Evolutionary conservation across 1,140 invertebrate species (phyloP).

Genomic region (Vollenhovia emeryi): DNA sequence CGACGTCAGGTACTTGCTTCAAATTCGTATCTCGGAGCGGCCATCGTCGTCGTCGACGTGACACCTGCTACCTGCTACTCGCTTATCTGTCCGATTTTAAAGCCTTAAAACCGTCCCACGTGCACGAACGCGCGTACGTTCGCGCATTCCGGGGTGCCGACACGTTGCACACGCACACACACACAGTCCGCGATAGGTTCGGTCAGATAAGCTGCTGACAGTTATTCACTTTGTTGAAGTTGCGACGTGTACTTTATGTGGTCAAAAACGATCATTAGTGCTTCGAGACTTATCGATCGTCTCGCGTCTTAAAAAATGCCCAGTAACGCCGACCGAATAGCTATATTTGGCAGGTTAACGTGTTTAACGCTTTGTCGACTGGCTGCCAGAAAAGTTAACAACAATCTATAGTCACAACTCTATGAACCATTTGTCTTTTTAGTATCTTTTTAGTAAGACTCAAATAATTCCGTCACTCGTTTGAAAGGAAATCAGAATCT

Average conservation of each 20-base stretch:
- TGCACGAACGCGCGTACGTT: conserved; percentile 26
- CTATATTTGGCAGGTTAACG: not conserved
- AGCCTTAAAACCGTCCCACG: conserved; percentile 66
- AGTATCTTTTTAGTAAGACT: not conserved
- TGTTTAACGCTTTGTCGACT: not conserved
- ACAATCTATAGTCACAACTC: not conserved
- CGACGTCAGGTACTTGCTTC: conserved; percentile 69
- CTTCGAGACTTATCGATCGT: conserved; percentile 23
- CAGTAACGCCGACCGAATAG: not conserved
- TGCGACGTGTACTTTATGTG: conserved; percentile 42
- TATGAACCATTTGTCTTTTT: not conserved
- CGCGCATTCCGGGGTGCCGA: not conserved
- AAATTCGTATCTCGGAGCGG: conserved; percentile 70
- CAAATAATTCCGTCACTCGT: not conserved
- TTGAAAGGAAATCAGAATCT: not conserved
- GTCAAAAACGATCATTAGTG: conserved; percentile 24
- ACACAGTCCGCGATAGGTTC: conserved; percentile 37
- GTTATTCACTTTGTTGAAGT: conserved; percentile 66
- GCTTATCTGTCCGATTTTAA: conserved; percentile 61
- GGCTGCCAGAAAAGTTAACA: not conserved
- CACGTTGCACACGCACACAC: not conserved
- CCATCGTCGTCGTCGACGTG: conserved; percentile 74
- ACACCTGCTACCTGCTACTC: conserved; percentile 81
- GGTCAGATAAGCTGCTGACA: conserved; percentile 61
- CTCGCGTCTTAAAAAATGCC: not conserved